Evolutionary conservation across 2,113 vertebrate species (phyloP).

Genomic region (Mobula hypostoma): DNA sequence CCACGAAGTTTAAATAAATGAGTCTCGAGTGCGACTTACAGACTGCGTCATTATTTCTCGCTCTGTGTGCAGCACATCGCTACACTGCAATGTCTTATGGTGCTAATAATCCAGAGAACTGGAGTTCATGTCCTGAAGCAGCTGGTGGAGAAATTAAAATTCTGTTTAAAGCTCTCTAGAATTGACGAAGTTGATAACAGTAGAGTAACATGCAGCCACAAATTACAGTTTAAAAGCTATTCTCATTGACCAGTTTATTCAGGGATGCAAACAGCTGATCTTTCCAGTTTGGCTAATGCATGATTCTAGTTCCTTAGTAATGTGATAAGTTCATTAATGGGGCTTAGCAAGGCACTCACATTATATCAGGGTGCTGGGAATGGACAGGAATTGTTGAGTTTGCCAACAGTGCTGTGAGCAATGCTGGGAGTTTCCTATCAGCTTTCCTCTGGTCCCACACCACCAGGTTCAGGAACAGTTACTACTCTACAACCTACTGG

Average conservation of each 20-base stretch:
- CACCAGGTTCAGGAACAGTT: too few relatives aligned
- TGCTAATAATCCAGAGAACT: background rate
- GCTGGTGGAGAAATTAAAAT: background rate
- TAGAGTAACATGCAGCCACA: background rate
- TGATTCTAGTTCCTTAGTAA: background rate
- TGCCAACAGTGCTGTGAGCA: too few relatives aligned
- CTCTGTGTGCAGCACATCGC: too few relatives aligned
- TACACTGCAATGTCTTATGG: too few relatives aligned
- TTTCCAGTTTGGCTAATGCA: background rate
- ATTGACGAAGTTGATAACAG: background rate
- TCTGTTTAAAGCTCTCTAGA: background rate
- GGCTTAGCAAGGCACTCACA: background rate
- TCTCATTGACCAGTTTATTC: background rate
- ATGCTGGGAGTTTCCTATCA: too few relatives aligned
- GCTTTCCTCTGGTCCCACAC: too few relatives aligned
- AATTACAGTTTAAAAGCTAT: background rate
- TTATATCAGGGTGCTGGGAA: background rate
- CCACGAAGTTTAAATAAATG: too few relatives aligned
- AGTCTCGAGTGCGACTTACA: too few relatives aligned
- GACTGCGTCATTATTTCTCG: too few relatives aligned
- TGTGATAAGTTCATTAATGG: background rate
- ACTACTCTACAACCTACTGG: too few relatives aligned
- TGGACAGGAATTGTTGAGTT: too few relatives aligned
- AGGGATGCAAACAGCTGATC: background rate
- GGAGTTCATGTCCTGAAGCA: background rate